Percentiles rank a stretch among this genome's conserved stretches.
Evolutionary conservation across 2,113 vertebrate genomes (phyloP).

Genomic region (Psammodynastes pulverulentus): DNA sequence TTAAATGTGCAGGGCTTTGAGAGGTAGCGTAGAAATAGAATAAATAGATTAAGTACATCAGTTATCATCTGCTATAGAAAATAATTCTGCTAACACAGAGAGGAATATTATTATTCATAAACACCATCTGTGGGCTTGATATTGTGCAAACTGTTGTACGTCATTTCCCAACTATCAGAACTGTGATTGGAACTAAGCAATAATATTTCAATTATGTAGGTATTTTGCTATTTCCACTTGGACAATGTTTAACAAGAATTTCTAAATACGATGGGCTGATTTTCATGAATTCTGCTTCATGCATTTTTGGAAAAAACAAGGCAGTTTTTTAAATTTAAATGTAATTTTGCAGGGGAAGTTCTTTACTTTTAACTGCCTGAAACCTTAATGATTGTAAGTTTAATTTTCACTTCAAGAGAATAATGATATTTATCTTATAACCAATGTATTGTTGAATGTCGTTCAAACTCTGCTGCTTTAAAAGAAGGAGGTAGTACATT

Average conservation of each 20-base stretch:
- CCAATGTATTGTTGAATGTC: constrained; percentile 13
- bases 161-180: not conserved
- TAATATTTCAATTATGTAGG: not conserved
- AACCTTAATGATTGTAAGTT: not conserved
- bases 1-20: not conserved
- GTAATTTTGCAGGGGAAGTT: not conserved
- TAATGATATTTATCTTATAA: constrained; percentile 26
- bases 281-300: not conserved
- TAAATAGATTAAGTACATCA: not conserved
- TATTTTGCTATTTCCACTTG: not conserved
- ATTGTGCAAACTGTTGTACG: not conserved
- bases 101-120: not conserved
- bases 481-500: not conserved
- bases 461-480: not conserved
- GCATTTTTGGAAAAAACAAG: constrained; percentile 8
- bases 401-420: constrained; percentile 14
- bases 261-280: not conserved
- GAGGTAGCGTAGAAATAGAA: not conserved
- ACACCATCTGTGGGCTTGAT: not conserved
- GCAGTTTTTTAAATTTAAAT: not conserved
- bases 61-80: not conserved
- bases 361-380: not conserved
- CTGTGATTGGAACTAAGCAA: not conserved
- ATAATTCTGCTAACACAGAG: not conserved
- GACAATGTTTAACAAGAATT: not conserved